Percentiles rank a stretch among this genome's conserved stretches.
Conservation (phyloP, 2,113 vertebrate genomes). For the Eurystomus gularis region DNA sequence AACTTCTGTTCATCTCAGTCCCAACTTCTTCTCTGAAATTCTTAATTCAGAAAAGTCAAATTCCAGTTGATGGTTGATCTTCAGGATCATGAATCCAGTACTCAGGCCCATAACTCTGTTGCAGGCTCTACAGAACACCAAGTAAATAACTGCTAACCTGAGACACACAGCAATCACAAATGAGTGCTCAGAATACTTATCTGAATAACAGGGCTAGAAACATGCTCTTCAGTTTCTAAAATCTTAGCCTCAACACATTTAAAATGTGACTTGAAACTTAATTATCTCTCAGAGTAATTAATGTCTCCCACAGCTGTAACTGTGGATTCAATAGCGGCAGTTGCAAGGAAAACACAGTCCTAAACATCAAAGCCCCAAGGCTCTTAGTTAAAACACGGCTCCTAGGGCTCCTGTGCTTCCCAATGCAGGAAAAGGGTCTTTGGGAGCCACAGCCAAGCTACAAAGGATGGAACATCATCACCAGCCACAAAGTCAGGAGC, state of each 20-base stretch:
- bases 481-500: neutral
- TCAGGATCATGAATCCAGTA: neutral
- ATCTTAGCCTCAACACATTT: neutral
- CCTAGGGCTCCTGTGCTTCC: neutral
- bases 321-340: neutral
- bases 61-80: neutral
- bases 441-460: neutral
- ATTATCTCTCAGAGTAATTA: neutral
- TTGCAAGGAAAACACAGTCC: neutral
- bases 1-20: neutral
- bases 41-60: neutral
- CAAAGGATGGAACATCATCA: neutral
- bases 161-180: neutral
- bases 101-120: neutral
- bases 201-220: neutral
- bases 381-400: neutral
- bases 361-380: neutral
- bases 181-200: neutral
- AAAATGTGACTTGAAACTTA: neutral
- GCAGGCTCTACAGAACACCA: neutral
- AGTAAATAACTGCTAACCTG: neutral
- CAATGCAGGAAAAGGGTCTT: neutral
- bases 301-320: neutral
- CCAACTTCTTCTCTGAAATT: neutral
- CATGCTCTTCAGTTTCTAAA: neutral